A percentile compares a stretch with the other conserved stretches of the same genome.
Evolutionary conservation across 2,888 invertebrate species (phyloP).

Genomic region (Hydrotaea cyrtoneurina): DNA sequence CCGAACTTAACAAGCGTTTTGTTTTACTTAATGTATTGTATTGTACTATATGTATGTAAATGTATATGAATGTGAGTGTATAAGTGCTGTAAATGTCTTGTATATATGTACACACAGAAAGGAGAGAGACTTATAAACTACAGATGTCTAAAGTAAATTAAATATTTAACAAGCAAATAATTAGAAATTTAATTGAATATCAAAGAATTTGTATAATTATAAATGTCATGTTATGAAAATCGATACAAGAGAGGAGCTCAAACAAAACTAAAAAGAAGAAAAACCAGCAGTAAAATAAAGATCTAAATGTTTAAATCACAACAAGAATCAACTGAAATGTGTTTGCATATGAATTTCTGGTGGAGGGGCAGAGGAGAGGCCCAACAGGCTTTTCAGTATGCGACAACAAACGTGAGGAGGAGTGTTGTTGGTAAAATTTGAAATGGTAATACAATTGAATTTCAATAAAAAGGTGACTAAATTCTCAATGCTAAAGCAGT

Average conservation of each 20-base stretch:
- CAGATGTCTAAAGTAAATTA: background rate
- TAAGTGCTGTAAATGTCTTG: background rate
- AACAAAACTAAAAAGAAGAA: background rate
- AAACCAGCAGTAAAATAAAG: background rate
- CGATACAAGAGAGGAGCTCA: background rate
- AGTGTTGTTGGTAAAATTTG: no score
- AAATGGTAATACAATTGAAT: no score
- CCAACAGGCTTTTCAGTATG: no score
- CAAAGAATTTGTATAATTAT: background rate
- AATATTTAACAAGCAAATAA: background rate
- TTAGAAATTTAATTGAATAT: background rate
- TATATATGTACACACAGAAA: background rate
- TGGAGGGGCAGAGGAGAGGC: background rate
- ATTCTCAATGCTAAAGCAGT: no score
- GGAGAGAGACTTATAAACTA: constrained; percentile 15
- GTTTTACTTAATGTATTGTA: no score
- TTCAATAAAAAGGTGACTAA: no score
- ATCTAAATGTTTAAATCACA: background rate
- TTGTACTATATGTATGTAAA: background rate
- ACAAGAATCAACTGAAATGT: background rate
- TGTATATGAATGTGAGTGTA: background rate
- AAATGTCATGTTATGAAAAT: background rate
- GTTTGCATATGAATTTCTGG: background rate
- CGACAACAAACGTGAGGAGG: no score
- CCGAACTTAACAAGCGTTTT: no score